Conservation (phyloP, 2,888 invertebrate genomes). For the Hirtodrosophila trivittata region DNA sequence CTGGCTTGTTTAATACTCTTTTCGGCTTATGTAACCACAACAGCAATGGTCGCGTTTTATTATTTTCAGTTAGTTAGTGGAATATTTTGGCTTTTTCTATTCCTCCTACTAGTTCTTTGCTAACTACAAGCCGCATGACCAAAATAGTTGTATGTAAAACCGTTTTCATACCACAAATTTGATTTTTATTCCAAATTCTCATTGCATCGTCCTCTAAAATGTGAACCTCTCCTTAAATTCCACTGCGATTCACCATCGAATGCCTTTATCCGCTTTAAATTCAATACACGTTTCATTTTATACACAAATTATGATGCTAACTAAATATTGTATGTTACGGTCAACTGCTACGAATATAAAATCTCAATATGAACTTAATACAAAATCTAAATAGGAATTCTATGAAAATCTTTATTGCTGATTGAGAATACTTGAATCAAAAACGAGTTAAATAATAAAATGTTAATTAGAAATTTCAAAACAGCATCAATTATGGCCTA, state of each 20-base stretch:
- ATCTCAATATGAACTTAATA: too few species aligned
- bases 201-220: conserved; percentile 15
- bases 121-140: conserved; percentile 19
- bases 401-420: too few species aligned
- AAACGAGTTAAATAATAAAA: too few species aligned
- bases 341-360: too few species aligned
- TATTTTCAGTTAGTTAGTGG: conserved; percentile 15
- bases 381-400: too few species aligned
- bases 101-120: not conserved
- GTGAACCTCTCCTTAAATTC: not conserved
- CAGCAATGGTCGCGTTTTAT: conserved; percentile 23
- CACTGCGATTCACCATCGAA: not conserved
- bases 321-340: too few species aligned
- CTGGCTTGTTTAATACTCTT: conserved; percentile 2
- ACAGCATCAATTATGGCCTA: too few species aligned
- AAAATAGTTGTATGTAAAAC: conserved; percentile 31
- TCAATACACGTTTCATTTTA: too few species aligned
- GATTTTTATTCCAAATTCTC: conserved; percentile 59
- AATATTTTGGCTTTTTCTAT: conserved; percentile 6
- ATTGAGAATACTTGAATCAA: too few species aligned
- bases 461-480: too few species aligned
- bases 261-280: too few species aligned
- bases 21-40: conserved; percentile 14
- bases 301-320: too few species aligned
- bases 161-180: conserved; percentile 46